These are phyloP conservation scores for Chelon auratus DNA, from an alignment of 2,797 vertebrate species.

Conservation along the genomic window DNA sequence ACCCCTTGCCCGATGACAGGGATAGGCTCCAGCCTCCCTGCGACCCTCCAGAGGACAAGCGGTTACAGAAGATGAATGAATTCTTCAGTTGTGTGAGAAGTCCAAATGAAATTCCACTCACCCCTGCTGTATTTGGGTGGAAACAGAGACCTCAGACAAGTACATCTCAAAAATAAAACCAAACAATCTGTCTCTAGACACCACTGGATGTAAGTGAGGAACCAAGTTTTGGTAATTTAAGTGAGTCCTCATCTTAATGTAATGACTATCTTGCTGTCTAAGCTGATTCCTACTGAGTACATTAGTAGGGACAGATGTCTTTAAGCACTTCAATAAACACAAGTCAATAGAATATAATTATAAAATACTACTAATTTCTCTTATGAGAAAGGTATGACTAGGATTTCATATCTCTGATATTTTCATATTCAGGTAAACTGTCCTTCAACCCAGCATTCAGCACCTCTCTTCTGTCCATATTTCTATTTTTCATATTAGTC, in stretches of 20 bases:
- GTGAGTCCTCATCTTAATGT: neutral
- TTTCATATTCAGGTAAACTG: slow-evolving; percentile 35
- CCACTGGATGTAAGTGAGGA: too few species aligned
- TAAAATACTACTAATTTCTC: slow-evolving; percentile 6
- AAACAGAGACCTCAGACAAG: neutral
- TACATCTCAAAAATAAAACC: neutral
- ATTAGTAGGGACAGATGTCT: neutral
- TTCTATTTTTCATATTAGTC: slow-evolving; percentile 13
- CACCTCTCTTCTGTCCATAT: slow-evolving; percentile 1
- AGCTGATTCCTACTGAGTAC: neutral
- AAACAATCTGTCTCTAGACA: neutral
- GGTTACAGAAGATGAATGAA: too few species aligned
- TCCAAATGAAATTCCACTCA: neutral
- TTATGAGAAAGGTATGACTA: slow-evolving; percentile 1
- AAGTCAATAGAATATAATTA: neutral
- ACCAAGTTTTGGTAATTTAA: neutral
- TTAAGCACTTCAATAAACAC: slow-evolving; percentile 11
- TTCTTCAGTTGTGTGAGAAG: neutral
- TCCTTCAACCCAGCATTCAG: slow-evolving; percentile 30
- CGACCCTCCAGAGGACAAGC: too few species aligned
- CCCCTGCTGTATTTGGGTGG: neutral
- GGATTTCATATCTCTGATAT: neutral
- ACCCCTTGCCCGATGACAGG: too few species aligned
- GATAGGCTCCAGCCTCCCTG: too few species aligned
- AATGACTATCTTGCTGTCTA: neutral